Evolutionary conservation across 2,888 invertebrate genomes (phyloP).

Genomic region (Nomada hirtipes): DNA sequence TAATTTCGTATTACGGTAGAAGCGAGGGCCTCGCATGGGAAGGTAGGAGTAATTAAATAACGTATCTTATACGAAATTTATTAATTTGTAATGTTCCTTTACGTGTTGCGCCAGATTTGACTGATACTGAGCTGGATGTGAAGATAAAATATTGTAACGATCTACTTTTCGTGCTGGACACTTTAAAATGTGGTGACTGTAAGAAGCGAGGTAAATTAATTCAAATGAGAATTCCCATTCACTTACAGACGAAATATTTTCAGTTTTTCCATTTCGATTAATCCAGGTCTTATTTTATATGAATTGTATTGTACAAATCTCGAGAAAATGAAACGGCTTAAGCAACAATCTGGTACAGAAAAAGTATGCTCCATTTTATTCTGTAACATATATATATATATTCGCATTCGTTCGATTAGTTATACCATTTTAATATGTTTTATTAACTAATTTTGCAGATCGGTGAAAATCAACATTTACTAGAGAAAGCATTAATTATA

Average conservation of each 20-base stretch:
- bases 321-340: slow-evolving; percentile 71
- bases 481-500: slow-evolving; percentile 86
- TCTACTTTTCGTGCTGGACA: slow-evolving; percentile 86
- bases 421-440: slow-evolving; percentile 11
- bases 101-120: slow-evolving; percentile 85
- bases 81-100: not conserved
- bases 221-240: not conserved
- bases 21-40: slow-evolving; percentile 86
- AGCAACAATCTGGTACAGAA: slow-evolving; percentile 29
- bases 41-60: slow-evolving; percentile 84
- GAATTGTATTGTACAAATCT: slow-evolving; percentile 78
- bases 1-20: slow-evolving; percentile 88
- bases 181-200: slow-evolving; percentile 86
- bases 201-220: slow-evolving; percentile 77
- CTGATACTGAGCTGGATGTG: slow-evolving; percentile 86
- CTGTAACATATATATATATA: slow-evolving; percentile 43
- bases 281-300: slow-evolving; percentile 80
- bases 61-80: slow-evolving; percentile 10
- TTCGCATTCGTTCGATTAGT: slow-evolving; percentile 20
- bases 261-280: slow-evolving; percentile 3
- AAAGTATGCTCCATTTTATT: slow-evolving; percentile 36
- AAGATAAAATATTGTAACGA: slow-evolving; percentile 88
- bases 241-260: slow-evolving; percentile 9
- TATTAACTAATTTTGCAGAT: slow-evolving; percentile 80
- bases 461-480: slow-evolving; percentile 85